phyloP scores from a whole-genome alignment of 2,888 invertebrate genomes.

The Artemia sp. region DNA sequence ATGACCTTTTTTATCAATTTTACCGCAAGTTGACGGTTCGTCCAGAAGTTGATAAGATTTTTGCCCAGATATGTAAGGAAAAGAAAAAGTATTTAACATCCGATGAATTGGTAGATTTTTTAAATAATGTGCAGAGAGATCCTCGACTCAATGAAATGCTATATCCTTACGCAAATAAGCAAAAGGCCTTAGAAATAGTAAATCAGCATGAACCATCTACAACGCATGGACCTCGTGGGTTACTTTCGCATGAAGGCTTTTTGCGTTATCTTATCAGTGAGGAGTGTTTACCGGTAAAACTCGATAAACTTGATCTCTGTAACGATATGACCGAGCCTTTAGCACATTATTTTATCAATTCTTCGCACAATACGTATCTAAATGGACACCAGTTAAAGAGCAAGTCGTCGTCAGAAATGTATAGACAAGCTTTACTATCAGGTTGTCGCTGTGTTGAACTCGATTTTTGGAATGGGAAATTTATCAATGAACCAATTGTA shows the following conservation, averaged over 20 bases:
- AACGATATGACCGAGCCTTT: constrained; percentile 93
- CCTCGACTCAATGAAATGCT: constrained; percentile 89
- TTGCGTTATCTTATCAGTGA: constrained; percentile 83
- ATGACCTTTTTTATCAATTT: constrained; percentile 82
- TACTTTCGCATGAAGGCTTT: constrained; percentile 81
- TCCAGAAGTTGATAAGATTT: constrained; percentile 74
- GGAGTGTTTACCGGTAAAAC: constrained; percentile 81
- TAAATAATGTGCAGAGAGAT: constrained; percentile 84
- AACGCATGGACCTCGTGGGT: constrained; percentile 63
- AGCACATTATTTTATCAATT: constrained; percentile 93
- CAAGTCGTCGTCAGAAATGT: constrained; percentile 88
- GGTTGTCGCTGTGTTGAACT: constrained; percentile 95
- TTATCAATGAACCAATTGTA: constrained; percentile 67
- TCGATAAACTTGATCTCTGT: constrained; percentile 69
- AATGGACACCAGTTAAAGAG: constrained; percentile 88
- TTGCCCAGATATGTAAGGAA: constrained; percentile 62
- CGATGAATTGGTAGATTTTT: constrained; percentile 75
- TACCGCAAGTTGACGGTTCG: constrained; percentile 76
- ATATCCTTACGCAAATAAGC: constrained; percentile 77
- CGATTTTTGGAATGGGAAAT: constrained; percentile 89
- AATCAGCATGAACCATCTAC: constrained; percentile 76
- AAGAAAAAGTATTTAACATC: constrained; percentile 70
- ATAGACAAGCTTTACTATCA: constrained; percentile 77
- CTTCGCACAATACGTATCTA: constrained; percentile 92
- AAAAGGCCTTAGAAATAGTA: constrained; percentile 72